Evolutionary conservation across 2,888 invertebrate species (phyloP).

Genomic region (Mayetiola destructor): DNA sequence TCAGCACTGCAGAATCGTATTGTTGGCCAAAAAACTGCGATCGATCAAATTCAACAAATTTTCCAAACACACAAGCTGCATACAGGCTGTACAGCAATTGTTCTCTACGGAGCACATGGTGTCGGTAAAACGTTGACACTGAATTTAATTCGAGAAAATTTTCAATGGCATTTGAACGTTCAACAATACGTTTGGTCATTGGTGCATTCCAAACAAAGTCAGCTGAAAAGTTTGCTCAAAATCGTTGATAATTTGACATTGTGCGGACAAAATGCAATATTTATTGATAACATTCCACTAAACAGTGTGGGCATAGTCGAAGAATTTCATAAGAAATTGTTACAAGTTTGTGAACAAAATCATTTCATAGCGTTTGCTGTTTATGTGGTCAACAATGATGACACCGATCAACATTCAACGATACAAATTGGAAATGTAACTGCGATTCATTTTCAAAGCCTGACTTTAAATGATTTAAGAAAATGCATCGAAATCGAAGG

Average conservation of each 20-base stretch:
- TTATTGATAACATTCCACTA: conserved; percentile 28
- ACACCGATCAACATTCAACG: not conserved
- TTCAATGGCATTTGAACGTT: conserved; percentile 30
- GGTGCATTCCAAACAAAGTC: not conserved
- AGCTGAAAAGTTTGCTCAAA: not conserved
- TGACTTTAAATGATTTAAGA: not conserved
- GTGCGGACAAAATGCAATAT: conserved; percentile 30
- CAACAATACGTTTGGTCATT: conserved; percentile 24
- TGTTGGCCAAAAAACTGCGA: not conserved
- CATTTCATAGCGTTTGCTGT: not conserved
- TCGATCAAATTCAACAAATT: not conserved
- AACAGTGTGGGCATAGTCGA: conserved; percentile 22
- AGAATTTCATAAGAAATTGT: conserved; percentile 21
- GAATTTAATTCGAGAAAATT: conserved; percentile 23
- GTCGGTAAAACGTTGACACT: conserved; percentile 29
- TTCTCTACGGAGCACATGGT: conserved; percentile 16
- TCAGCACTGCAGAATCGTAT: not conserved
- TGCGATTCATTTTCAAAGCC: not conserved
- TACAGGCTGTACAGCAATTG: not conserved
- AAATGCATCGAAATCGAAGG: not conserved
- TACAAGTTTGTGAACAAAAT: not conserved
- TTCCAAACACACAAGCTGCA: conserved; percentile 5
- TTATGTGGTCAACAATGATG: not conserved
- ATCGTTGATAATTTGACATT: conserved; percentile 19
- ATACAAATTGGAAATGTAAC: not conserved